A percentile compares a stretch with the other conserved stretches of the same genome.
Conservation (phyloP, 2,888 invertebrate species). For the Eumacrocentrus americanus region DNA sequence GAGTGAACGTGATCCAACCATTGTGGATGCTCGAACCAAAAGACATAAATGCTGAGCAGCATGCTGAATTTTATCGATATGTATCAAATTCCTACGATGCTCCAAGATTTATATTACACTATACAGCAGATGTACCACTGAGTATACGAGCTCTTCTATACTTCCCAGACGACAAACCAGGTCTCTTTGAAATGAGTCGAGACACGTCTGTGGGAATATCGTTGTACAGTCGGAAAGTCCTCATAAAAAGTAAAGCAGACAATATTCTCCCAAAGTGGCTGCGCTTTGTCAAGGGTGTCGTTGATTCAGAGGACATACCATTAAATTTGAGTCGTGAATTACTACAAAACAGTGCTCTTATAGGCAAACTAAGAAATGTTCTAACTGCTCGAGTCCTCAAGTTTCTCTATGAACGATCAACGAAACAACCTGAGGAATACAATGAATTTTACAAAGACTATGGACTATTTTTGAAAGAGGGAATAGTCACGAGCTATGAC, state of each 20-base stretch:
- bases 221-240: constrained; percentile 88
- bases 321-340: constrained; percentile 95
- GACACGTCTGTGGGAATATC: constrained; percentile 86
- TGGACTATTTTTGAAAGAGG: constrained; percentile 92
- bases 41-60: constrained; percentile 83
- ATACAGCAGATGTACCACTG: constrained; percentile 90
- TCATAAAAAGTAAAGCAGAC: constrained; percentile 90
- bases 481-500: constrained; percentile 85
- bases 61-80: constrained; percentile 91
- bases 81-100: constrained; percentile 85
- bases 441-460: constrained; percentile 90
- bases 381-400: constrained; percentile 83
- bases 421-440: constrained; percentile 82
- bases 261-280: constrained; percentile 94
- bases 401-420: constrained; percentile 83
- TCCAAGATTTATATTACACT: constrained; percentile 90
- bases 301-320: constrained; percentile 98
- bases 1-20: constrained; percentile 87
- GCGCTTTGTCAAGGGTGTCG: constrained; percentile 94
- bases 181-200: constrained; percentile 87
- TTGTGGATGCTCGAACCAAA: constrained; percentile 94
- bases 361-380: constrained; percentile 82
- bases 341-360: constrained; percentile 90
- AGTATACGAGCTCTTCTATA: constrained; percentile 90
- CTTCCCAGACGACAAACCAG: constrained; percentile 92